phyloP scores from a whole-genome alignment of 2,797 vertebrate species.

The Sciurus carolinensis region DNA sequence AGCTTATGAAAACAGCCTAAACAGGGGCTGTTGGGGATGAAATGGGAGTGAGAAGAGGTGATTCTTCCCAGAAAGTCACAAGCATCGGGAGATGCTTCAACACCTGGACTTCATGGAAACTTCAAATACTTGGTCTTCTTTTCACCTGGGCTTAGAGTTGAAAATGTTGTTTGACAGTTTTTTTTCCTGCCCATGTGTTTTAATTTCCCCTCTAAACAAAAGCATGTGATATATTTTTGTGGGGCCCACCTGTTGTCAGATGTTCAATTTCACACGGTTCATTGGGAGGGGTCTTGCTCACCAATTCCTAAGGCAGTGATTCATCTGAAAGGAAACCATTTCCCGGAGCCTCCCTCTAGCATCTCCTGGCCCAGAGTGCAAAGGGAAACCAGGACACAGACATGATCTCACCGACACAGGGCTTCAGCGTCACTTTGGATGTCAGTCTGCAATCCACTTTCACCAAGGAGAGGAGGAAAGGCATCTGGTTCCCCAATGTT shows the following conservation, averaged over 20 bases:
- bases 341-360: not conserved
- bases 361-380: too few species aligned
- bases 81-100: slow-evolving; percentile 35
- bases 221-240: slow-evolving; percentile 63
- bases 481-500: slow-evolving; percentile 69
- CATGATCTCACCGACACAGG: slow-evolving; percentile 65
- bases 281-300: slow-evolving; percentile 40
- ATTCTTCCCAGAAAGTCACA: slow-evolving; percentile 67
- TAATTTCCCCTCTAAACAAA: slow-evolving; percentile 72
- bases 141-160: slow-evolving; percentile 72
- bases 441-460: slow-evolving; percentile 68
- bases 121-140: slow-evolving; percentile 68
- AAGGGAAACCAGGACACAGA: not conserved
- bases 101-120: not conserved
- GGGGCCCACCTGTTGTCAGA: slow-evolving; percentile 68
- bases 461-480: slow-evolving; percentile 18
- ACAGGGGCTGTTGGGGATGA: slow-evolving; percentile 53
- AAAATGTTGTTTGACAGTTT: not conserved
- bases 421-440: slow-evolving; percentile 67
- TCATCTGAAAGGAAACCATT: not conserved
- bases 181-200: slow-evolving; percentile 49
- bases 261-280: slow-evolving; percentile 70
- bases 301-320: slow-evolving; percentile 21
- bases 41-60: slow-evolving; percentile 60
- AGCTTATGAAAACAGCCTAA: slow-evolving; percentile 62